Evolutionary conservation across 1,140 invertebrate species (phyloP), one percentile per base, ranked within the genome.

Genomic region (Tenebrio molitor): DNA sequence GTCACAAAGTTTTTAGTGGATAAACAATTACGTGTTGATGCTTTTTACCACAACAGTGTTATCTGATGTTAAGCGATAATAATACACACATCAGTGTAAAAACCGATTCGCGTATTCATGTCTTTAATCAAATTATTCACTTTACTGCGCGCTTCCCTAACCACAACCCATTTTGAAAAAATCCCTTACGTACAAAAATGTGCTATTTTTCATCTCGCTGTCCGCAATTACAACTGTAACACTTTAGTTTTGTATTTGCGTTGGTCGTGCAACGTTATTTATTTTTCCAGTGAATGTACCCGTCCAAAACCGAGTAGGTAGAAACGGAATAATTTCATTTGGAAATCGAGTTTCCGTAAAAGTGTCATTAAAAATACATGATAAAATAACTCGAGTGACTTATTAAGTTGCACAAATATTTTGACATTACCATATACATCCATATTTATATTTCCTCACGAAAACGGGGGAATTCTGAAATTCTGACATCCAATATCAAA

Each of bases 21-120:
- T 58, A 58, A 58, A 58, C 50, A 58, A 58, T 58, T 58, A 58
- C 50, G 50, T 58, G 50, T 58, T 58, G 25, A 58, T 58, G 50
- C 46, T 58, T 58, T 58, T 58, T 58, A 23, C 12, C 23, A 29
- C 50, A 58, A 58, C 23, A 15, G 25, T 19, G 50, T 58, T 50
- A 58, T 58, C 50, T 58, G 50, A 58, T 58, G 19, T 58, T 58
- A 8, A 29, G 6, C 23, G 50, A 58, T 58, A 58, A 58, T 58
- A 58, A 58, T 4, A 58, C 44, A 50, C 36, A 33, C 50, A 29
- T 29, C 25, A 3, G 8, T 8, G 8, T 8, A 29, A 8, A 29
- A 29, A 29, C 8, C 3, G 3, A 29, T 29, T 29, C 25, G 25
- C 23, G 44, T 12, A 50, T 21, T 50, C 44, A 17, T 19, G 29